Conservation (phyloP, 2,113 vertebrate genomes). For the Muscicapa adusta region DNA sequence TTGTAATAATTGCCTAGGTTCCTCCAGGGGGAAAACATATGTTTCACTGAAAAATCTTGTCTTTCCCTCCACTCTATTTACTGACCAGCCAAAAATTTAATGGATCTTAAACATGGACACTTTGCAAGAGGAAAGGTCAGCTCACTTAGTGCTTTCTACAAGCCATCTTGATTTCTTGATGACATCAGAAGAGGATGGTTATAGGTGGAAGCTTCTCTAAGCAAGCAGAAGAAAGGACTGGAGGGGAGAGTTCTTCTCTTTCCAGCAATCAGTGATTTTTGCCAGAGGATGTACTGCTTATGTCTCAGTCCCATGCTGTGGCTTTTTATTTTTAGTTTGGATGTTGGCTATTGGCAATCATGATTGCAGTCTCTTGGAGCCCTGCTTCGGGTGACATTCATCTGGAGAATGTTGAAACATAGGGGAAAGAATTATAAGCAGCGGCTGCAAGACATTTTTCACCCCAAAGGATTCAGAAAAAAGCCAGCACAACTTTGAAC, state of each 20-base stretch:
- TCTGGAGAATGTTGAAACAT: slow-evolving; percentile 54
- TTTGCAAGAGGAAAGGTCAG: neutral
- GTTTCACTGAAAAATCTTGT: neutral
- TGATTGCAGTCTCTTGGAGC: slow-evolving; percentile 11
- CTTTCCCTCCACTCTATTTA: neutral
- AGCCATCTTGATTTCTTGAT: neutral
- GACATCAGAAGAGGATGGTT: neutral
- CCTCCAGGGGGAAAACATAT: neutral
- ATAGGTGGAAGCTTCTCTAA: neutral
- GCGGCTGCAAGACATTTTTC: slow-evolving; percentile 54
- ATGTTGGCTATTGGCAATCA: slow-evolving; percentile 39
- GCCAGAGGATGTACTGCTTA: neutral
- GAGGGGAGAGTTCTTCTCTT: neutral
- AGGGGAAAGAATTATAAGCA: slow-evolving; percentile 47
- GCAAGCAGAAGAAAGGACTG: neutral
- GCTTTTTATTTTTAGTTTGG: slow-evolving; percentile 46
- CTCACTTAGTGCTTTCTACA: neutral
- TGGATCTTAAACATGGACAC: neutral
- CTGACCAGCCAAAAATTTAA: neutral
- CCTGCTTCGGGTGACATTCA: slow-evolving; percentile 26
- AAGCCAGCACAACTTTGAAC: slow-evolving; percentile 32
- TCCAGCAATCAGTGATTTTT: neutral
- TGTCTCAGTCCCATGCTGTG: neutral
- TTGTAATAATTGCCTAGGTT: neutral
- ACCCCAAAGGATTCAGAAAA: slow-evolving; percentile 39